phyloP scores from a whole-genome alignment of 2,797 vertebrate genomes.

The Denticeps clupeoides region DNA sequence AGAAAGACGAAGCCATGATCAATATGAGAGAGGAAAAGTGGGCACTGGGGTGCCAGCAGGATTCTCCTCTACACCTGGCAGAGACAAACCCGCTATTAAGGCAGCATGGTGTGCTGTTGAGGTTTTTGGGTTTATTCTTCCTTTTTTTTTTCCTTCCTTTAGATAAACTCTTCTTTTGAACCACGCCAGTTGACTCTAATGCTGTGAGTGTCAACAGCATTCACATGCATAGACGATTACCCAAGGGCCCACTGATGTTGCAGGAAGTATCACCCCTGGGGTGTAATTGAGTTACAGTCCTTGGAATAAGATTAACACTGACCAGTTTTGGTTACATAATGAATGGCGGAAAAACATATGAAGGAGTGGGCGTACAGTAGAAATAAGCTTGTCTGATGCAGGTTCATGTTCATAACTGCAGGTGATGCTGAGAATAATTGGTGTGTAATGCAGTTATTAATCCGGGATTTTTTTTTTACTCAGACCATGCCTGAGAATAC shows the following conservation, averaged over 20 bases:
- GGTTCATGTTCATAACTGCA: too few relatives aligned
- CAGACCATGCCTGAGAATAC: too few relatives aligned
- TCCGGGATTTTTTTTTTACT: too few relatives aligned
- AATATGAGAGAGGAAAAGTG: not conserved
- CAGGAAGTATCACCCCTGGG: conserved; percentile 39
- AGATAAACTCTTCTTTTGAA: too few relatives aligned
- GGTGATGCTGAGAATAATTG: too few relatives aligned
- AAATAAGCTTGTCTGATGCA: not conserved
- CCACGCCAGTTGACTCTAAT: too few relatives aligned
- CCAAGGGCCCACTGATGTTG: conserved; percentile 36
- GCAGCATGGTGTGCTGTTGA: too few relatives aligned
- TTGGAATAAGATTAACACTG: conserved; percentile 14
- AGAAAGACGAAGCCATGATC: not conserved
- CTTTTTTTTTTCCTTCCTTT: too few relatives aligned
- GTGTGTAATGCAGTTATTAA: too few relatives aligned
- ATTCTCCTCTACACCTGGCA: not conserved
- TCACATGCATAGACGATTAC: conserved; percentile 37
- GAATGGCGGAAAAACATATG: conserved; percentile 6
- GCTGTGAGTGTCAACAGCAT: conserved; percentile 27
- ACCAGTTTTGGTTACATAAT: conserved; percentile 13
- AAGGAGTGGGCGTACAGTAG: not conserved
- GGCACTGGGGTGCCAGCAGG: not conserved
- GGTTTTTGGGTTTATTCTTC: too few relatives aligned
- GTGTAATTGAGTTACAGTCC: conserved; percentile 33
- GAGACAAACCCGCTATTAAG: not conserved